phyloP scores from a whole-genome alignment of 2,888 invertebrate species.

The Rhyacophila evoluta region DNA sequence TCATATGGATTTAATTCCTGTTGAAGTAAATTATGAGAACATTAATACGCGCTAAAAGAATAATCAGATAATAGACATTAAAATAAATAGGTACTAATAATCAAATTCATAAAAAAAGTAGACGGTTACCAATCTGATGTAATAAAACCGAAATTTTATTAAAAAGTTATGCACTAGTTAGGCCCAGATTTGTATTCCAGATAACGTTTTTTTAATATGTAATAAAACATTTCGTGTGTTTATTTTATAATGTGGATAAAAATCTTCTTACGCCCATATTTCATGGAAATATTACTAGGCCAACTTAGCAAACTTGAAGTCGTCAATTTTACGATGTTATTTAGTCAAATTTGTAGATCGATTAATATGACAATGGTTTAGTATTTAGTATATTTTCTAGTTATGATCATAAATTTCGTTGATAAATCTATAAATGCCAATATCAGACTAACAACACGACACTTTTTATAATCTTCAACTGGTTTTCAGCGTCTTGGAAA shows the following conservation, averaged over 20 bases:
- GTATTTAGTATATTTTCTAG: no score
- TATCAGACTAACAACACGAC: no score
- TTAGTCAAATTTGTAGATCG: no score
- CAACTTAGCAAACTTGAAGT: neutral
- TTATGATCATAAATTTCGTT: no score
- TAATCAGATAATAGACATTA: neutral
- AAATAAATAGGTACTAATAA: neutral
- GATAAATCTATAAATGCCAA: no score
- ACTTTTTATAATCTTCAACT: no score
- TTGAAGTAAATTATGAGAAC: neutral
- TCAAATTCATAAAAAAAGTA: neutral
- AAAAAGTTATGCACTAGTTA: constrained; percentile 49
- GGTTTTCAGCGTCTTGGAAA: no score
- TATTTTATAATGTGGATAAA: constrained; percentile 47
- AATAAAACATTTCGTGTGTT: constrained; percentile 52
- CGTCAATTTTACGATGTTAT: no score
- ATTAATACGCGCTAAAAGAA: constrained; percentile 3
- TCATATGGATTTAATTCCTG: neutral
- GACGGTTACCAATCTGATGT: constrained; percentile 20
- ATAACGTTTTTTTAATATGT: constrained; percentile 50
- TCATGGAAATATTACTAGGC: constrained; percentile 25
- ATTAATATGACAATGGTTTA: no score
- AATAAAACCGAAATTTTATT: constrained; percentile 22
- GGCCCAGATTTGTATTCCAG: constrained; percentile 46
- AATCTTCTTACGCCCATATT: constrained; percentile 37